Base-by-base conservation (phyloP, 2,888 invertebrate species). In the Eupithecia subumbrata region DNA sequence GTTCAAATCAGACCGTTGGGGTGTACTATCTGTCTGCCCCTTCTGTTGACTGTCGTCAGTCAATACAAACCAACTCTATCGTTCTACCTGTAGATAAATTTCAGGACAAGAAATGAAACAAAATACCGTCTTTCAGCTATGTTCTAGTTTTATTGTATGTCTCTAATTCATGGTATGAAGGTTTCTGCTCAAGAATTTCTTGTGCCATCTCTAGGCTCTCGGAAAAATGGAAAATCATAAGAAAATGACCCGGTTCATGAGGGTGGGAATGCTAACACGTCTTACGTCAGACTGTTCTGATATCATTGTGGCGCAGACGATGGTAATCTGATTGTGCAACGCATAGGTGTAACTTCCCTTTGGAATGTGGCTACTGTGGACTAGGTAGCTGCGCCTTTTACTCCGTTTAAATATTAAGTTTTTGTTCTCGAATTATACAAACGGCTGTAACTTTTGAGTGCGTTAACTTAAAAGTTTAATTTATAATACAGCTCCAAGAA, bases 291-390 rank as follows among this genome's bases (percentile, higher is more conserved):
- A 60, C 52, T 25, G 70, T 45, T 68, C 60, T 66, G 45, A 60
- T 72, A 75, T 70, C 70, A 76, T 76, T 76, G 70, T 73, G 18
- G 34, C 22, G 52, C 64, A 63, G 5, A 25, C 60, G 76, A 76
- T 76, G 63, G 34, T 56, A 43, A 76, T 76, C 76, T 60, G 12
- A 76, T 76, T 76, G 73, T 71, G 73, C 69, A 76, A 73, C 68
- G 67, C 40, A n/a, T 22, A 67, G 12, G 37, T 40, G 67, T 67
- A 37, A 34, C 67, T 67, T 64, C 64, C 63, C 64, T 30, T 60
- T 34, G 64, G 64, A 34, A 64, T 64, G 34, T 64, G n/a, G 34
- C 64, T 34, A 34, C 34, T 64, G 64, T 2, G 18, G 34, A 37
- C 30, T 34, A 18, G 48, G 48, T 48, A 48, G 48, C 18, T n/a